Evolutionary conservation across 2,797 vertebrate species (phyloP).

Genomic region (Masticophis lateralis): DNA sequence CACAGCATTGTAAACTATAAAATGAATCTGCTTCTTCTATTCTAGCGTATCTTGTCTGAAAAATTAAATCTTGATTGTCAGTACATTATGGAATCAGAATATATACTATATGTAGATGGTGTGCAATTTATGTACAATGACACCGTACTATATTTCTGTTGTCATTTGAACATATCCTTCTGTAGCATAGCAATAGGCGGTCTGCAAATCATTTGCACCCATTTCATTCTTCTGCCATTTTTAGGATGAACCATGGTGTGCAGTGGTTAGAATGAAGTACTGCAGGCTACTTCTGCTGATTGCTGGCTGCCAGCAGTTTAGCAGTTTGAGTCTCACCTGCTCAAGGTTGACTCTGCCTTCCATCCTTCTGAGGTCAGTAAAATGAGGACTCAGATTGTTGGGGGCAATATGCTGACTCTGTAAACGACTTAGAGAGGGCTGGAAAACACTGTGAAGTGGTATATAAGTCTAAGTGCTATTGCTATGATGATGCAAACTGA

Average conservation of each 20-base stretch:
- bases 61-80: not conserved
- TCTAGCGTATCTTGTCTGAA: not conserved
- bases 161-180: not conserved
- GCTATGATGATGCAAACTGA: not conserved
- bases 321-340: no score
- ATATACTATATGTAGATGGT: not conserved
- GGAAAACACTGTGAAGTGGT: no score
- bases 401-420: no score
- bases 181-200: not conserved
- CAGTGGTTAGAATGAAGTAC: no score
- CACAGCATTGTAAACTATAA: not conserved
- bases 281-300: no score
- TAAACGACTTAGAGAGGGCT: no score
- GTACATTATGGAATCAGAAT: not conserved
- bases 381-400: no score
- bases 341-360: no score
- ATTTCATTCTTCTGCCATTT: not conserved
- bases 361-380: no score
- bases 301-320: no score
- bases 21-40: not conserved
- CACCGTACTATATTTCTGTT: not conserved
- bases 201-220: not conserved
- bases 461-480: no score
- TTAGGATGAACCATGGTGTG: not conserved
- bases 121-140: not conserved